Percentiles rank a stretch among this genome's conserved stretches.
Evolutionary conservation across 53 echinoderm and acorn worm species (phyloP).

Genomic region (Henricia sp.): DNA sequence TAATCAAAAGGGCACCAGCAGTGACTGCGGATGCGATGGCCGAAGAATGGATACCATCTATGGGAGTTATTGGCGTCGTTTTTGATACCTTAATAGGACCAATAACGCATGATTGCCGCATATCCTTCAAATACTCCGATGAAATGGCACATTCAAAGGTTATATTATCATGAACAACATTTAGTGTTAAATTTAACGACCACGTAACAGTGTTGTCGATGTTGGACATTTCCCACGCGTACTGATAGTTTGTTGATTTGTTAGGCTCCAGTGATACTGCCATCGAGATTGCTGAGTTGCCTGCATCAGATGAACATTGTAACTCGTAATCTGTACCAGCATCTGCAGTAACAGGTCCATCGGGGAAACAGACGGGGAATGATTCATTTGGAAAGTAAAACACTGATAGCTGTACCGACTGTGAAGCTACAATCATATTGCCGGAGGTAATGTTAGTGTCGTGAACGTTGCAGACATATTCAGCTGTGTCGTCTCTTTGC

Average conservation of each 20-base stretch:
- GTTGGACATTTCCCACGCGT: not conserved
- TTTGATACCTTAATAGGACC: not conserved
- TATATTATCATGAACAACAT: not conserved
- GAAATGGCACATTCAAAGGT: not conserved
- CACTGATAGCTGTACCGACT: slow-evolving; percentile 35
- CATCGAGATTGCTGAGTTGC: slow-evolving; percentile 9
- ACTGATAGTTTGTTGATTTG: not conserved
- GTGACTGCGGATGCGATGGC: no score
- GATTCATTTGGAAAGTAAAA: slow-evolving; percentile 38
- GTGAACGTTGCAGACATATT: slow-evolving; percentile 20
- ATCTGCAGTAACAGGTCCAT: slow-evolving; percentile 28
- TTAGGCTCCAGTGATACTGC: not conserved
- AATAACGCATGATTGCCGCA: not conserved
- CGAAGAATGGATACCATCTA: no score
- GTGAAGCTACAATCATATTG: not conserved
- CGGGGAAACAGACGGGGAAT: slow-evolving; percentile 31
- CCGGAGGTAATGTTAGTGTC: not conserved
- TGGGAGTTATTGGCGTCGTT: no score
- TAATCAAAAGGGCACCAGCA: no score
- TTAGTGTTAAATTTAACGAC: slow-evolving; percentile 6
- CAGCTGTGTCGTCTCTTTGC: slow-evolving; percentile 18
- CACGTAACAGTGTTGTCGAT: not conserved
- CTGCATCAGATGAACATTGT: slow-evolving; percentile 19
- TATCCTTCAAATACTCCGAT: not conserved
- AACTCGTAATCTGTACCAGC: slow-evolving; percentile 2